A percentile compares a stretch with the other conserved stretches of the same genome.
These are phyloP conservation scores for Oscheius myriophilus DNA, from an alignment of 2,888 invertebrate species.

Conservation along the genomic window DNA sequence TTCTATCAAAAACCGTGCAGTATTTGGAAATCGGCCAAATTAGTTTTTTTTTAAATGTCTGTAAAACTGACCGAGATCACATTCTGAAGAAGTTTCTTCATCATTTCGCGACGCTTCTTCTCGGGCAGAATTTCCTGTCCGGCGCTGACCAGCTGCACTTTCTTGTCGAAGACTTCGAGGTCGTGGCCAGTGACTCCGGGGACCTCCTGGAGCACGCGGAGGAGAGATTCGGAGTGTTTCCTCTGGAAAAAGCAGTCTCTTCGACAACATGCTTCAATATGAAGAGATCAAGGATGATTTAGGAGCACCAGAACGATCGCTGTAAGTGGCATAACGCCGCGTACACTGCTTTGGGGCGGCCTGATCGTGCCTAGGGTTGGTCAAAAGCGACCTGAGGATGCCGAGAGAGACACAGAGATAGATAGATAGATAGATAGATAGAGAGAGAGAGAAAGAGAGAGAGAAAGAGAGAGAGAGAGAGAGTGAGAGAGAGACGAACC, in stretches of 20 bases:
- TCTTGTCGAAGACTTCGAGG: slow-evolving; percentile 17
- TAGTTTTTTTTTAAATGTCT: too few relatives aligned
- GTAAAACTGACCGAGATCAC: slow-evolving; percentile 47
- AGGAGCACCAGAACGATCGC: too few relatives aligned
- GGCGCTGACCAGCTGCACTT: slow-evolving; percentile 1
- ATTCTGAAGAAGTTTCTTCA: slow-evolving; percentile 49
- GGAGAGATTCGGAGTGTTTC: slow-evolving; percentile 23
- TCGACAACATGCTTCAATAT: too few relatives aligned
- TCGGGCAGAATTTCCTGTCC: slow-evolving; percentile 38
- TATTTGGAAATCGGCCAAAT: too few relatives aligned
- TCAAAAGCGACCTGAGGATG: too few relatives aligned
- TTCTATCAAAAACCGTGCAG: too few relatives aligned
- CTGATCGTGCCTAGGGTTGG: too few relatives aligned
- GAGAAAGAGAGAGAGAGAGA: background rate
- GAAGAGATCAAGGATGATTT: too few relatives aligned
- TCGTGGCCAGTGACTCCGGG: slow-evolving; percentile 15
- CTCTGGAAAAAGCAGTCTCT: slow-evolving; percentile 18
- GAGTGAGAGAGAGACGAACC: slow-evolving; percentile 8
- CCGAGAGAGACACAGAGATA: too few relatives aligned
- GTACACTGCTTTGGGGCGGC: too few relatives aligned
- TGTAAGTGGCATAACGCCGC: too few relatives aligned
- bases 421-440: background rate
- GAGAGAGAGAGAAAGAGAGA: background rate
- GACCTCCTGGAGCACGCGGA: slow-evolving; percentile 21
- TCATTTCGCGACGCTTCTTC: slow-evolving; percentile 50